phyloP scores from a whole-genome alignment of 2,113 vertebrate genomes.

The Odobenus rosmarus region DNA sequence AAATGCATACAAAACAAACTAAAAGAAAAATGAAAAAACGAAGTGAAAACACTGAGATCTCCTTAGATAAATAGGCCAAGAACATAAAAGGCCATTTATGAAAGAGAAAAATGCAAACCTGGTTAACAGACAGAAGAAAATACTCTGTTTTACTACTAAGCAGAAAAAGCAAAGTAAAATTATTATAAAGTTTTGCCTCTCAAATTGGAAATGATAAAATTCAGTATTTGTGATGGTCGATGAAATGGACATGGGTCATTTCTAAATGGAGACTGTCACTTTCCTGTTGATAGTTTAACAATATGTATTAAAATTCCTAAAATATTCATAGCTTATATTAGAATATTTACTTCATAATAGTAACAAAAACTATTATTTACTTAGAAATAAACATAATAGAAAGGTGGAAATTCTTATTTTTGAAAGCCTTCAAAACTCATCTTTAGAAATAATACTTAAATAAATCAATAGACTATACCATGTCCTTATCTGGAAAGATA shows the following conservation, averaged over 20 bases:
- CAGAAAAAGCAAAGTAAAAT: not conserved
- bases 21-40: not conserved
- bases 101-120: not conserved
- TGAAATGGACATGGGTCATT: not conserved
- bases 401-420: not conserved
- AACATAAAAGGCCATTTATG: constrained; percentile 19
- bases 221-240: not conserved
- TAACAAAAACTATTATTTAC: not conserved
- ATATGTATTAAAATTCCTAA: not conserved
- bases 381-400: constrained; percentile 30
- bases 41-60: not conserved
- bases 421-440: not conserved
- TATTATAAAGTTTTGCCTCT: not conserved
- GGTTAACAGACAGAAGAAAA: not conserved
- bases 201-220: constrained; percentile 3
- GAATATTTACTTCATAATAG: not conserved
- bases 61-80: not conserved
- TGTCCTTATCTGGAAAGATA: not conserved
- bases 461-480: not conserved
- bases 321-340: not conserved
- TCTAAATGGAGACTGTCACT: not conserved
- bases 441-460: not conserved
- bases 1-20: not conserved
- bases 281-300: not conserved
- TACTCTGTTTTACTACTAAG: not conserved